Evolutionary conservation across 2,888 invertebrate genomes (phyloP).

Genomic region (Conomelus anceps): DNA sequence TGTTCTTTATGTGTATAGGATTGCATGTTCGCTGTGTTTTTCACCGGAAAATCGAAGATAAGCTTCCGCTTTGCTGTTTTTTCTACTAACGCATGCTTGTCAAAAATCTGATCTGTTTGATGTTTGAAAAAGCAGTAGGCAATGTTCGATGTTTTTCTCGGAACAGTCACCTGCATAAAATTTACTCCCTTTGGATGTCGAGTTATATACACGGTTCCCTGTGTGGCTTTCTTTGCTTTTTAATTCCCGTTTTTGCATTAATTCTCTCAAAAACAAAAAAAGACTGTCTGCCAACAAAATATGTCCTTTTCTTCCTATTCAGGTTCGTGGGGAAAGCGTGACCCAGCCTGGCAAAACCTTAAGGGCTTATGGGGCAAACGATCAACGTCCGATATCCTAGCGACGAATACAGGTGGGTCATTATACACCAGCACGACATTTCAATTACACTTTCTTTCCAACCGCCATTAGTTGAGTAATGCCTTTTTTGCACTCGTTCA

Average conservation of each 20-base stretch:
- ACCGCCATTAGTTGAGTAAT: neutral
- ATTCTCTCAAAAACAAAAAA: neutral
- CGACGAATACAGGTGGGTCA: constrained; percentile 16
- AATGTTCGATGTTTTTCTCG: too few relatives aligned
- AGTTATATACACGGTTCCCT: neutral
- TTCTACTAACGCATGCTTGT: neutral
- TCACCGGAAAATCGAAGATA: neutral
- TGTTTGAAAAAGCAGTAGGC: neutral
- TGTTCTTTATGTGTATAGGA: neutral
- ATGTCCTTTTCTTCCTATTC: constrained; percentile 35
- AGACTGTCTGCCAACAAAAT: too few relatives aligned
- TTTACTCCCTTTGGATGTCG: neutral
- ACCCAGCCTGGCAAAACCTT: constrained; percentile 71
- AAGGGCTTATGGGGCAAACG: constrained; percentile 76
- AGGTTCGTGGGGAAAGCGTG: constrained; percentile 71
- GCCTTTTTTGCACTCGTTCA: neutral
- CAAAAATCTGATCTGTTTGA: neutral
- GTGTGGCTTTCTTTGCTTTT: neutral
- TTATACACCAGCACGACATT: neutral
- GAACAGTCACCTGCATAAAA: neutral
- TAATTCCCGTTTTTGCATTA: neutral
- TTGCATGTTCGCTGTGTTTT: neutral
- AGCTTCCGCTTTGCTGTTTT: neutral
- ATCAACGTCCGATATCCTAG: neutral
- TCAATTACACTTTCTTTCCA: neutral